These are phyloP conservation scores for Gadopsis marmoratus DNA, from an alignment of 2,797 vertebrate genomes.

Conservation along the genomic window DNA sequence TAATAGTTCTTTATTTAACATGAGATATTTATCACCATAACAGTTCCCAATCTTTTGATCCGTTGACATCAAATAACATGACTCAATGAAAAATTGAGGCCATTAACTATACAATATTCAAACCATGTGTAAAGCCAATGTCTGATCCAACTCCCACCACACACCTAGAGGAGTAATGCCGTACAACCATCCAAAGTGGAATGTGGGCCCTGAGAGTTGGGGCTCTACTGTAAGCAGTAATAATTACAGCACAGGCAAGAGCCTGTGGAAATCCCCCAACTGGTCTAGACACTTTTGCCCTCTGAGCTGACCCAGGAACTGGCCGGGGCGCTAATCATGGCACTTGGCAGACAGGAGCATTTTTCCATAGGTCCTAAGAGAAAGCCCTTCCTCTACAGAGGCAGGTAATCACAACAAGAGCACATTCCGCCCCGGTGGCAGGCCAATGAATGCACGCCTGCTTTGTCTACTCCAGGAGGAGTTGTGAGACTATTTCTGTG, in stretches of 20 bases:
- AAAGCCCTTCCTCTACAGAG: constrained; percentile 76
- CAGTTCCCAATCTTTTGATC: constrained; percentile 56
- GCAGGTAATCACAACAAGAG: constrained; percentile 79
- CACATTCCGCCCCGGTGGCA: constrained; percentile 63
- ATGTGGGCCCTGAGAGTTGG: constrained; percentile 38
- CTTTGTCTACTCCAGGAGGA: constrained; percentile 66
- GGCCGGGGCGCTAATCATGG: constrained; percentile 73
- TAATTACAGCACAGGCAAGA: constrained; percentile 55
- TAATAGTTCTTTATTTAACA: constrained; percentile 17
- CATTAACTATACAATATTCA: constrained; percentile 61
- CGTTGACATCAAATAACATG: constrained; percentile 49
- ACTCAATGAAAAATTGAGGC: constrained; percentile 54
- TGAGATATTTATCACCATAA: constrained; percentile 19
- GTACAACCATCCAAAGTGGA: constrained; percentile 33
- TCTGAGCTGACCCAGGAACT: constrained; percentile 76
- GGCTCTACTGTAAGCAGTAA: constrained; percentile 62
- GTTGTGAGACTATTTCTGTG: constrained; percentile 71
- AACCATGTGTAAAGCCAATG: constrained; percentile 60
- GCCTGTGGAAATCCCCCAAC: constrained; percentile 74
- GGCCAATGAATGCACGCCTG: constrained; percentile 49
- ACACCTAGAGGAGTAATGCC: constrained; percentile 37
- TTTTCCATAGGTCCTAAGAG: constrained; percentile 78
- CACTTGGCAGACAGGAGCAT: constrained; percentile 71
- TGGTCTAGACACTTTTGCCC: constrained; percentile 73
- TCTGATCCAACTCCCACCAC: constrained; percentile 52